Base-by-base conservation (phyloP, 2,888 invertebrate genomes). In the Prionchulus punctatus region DNA sequence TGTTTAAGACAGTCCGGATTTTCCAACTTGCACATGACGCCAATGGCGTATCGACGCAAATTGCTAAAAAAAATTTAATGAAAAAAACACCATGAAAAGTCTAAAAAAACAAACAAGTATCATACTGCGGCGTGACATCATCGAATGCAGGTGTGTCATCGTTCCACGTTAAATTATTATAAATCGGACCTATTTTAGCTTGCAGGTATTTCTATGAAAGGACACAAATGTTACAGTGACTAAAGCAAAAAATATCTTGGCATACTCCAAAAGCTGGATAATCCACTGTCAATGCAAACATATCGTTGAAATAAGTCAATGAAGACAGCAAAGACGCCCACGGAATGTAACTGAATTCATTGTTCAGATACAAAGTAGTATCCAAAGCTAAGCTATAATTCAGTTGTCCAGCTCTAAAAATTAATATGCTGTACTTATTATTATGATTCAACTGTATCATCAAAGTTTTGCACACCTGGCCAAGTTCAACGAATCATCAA, bases 401-500 rank as follows among this genome's bases (percentile, higher is more conserved):
- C 4, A 51, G 7, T 3, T n/a, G 28, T n/a, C 52, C 36, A 36
- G 36, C 36, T 36, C 36, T 36, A 18, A 18, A 36, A 36, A 12
- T 12, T 36, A 12, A 18, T 12, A 12, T 18, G 18, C 18, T 7
- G 12, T 18, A 36, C 36, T 12, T 12, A 36, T 18, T 18, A 36
- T 12, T 7, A 12, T 12, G 36, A 36, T 12, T 36, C 7, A 18
- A 36, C 7, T 30, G n/a, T 21, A n/a, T 18, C 30, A 2, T 12
- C 43, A 50, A 54, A 36, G 23, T 30, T n/a, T n/a, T n/a, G n/a
- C n/a, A n/a, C n/a, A 56, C 56, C 36, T 54, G 7, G 56, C 36
- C 25, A 56, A 25, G 28, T 42, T 56, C 31, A 56, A 54, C n/a
- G 56, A 53, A 56, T 56, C 56, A 36, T 56, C 56, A 27, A 56